Percentiles rank a stretch among this genome's conserved stretches.
These are phyloP conservation scores for Noctua fimbriata DNA, from an alignment of 2,888 invertebrate species.

Conservation along the genomic window DNA sequence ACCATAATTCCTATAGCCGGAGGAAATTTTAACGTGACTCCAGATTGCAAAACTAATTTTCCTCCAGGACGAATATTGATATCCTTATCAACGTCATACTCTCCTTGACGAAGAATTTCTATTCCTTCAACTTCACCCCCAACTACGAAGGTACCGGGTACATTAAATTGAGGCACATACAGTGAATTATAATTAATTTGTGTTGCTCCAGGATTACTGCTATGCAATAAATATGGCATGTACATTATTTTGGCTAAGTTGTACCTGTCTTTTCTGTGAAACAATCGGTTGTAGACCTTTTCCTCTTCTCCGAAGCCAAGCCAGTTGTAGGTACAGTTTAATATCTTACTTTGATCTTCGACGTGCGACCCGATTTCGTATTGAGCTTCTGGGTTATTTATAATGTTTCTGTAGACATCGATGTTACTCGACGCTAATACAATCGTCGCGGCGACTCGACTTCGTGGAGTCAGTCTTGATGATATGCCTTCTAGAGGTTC, in stretches of 20 bases:
- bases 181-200: conserved; percentile 94
- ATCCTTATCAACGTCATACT: conserved; percentile 97
- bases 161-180: conserved; percentile 94
- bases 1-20: conserved; percentile 99
- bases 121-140: conserved; percentile 98
- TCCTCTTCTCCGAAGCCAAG: conserved; percentile 94
- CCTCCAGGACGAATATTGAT: conserved; percentile 98
- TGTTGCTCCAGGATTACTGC: conserved; percentile 96
- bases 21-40: conserved; percentile 97
- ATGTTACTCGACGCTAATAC: conserved; percentile 98
- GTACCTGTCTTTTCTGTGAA: conserved; percentile 97
- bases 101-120: conserved; percentile 95
- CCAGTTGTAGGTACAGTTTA: conserved; percentile 99
- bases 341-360: conserved; percentile 97
- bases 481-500: conserved; percentile 92
- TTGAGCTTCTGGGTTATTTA: conserved; percentile 96
- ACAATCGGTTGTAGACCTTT: conserved; percentile 93
- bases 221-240: conserved; percentile 97
- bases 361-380: conserved; percentile 99
- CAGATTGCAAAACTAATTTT: conserved; percentile 95
- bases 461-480: conserved; percentile 95
- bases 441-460: conserved; percentile 97
- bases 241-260: conserved; percentile 98
- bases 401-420: conserved; percentile 96
- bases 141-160: conserved; percentile 92